Evolutionary conservation across 2,113 vertebrate genomes (phyloP).

Genomic region (Sorex araneus): DNA sequence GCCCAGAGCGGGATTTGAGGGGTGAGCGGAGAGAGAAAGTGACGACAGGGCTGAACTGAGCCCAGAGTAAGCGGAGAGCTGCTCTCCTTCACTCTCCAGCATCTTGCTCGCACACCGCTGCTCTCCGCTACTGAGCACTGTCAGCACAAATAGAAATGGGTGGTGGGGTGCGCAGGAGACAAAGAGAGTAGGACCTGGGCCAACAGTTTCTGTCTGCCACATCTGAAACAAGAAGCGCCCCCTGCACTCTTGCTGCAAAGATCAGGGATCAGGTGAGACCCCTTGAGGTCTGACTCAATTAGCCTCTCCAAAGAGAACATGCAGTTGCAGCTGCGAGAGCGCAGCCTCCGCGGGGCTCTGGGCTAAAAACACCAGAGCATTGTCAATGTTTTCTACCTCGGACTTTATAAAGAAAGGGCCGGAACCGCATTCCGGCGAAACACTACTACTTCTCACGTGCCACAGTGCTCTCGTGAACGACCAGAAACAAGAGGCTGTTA

Average conservation of each 20-base stretch:
- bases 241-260: constrained; percentile 28
- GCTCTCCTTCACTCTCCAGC: constrained; percentile 45
- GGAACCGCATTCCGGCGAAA: constrained; percentile 60
- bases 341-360: constrained; percentile 44
- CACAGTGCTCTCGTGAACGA: constrained; percentile 55
- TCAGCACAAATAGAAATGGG: constrained; percentile 74
- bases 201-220: constrained; percentile 62
- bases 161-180: background rate
- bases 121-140: constrained; percentile 68
- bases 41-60: constrained; percentile 49
- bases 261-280: constrained; percentile 76
- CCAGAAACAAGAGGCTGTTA: constrained; percentile 43
- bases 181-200: constrained; percentile 27
- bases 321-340: constrained; percentile 61
- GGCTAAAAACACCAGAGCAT: constrained; percentile 40
- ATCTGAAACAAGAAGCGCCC: constrained; percentile 57
- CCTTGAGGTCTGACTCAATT: constrained; percentile 62
- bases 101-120: constrained; percentile 69
- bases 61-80: constrained; percentile 75
- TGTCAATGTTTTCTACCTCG: constrained; percentile 55
- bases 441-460: constrained; percentile 67
- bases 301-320: constrained; percentile 69
- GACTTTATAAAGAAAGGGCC: constrained; percentile 69
- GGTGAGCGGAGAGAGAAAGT: constrained; percentile 6
- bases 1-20: constrained; percentile 24